Conservation (phyloP, 2,797 vertebrate genomes). For the Toxotes lorentzi region DNA sequence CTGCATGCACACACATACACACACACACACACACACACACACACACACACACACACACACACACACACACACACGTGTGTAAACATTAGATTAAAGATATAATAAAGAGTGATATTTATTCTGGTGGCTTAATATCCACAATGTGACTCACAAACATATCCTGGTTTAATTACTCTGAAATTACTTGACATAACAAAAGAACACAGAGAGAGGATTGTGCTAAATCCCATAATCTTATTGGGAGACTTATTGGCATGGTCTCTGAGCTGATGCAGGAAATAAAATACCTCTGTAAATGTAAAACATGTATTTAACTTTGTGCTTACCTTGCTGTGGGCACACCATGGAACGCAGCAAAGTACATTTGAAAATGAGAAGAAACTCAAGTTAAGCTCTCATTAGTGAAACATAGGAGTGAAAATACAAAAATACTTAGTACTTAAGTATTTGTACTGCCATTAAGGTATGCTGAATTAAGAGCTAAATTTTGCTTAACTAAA, state of each 20-base stretch:
- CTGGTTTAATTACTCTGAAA: conserved; percentile 43
- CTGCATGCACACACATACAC: conserved; percentile 56
- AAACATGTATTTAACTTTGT: conserved; percentile 1
- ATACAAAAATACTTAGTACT: background rate
- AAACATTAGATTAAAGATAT: conserved; percentile 57
- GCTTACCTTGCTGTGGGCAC: conserved; percentile 76
- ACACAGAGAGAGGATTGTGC: conserved; percentile 7
- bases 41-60: conserved; percentile 10
- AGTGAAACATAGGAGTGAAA: background rate
- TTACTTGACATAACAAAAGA: conserved; percentile 38
- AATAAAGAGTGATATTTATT: conserved; percentile 54
- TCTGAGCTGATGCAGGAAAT: conserved; percentile 20
- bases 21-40: conserved; percentile 6
- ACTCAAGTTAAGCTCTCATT: conserved; percentile 21
- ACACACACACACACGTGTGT: conserved; percentile 15
- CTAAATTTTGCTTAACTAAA: background rate
- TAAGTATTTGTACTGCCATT: background rate
- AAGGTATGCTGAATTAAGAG: background rate
- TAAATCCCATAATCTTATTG: conserved; percentile 49
- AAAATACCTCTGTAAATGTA: background rate
- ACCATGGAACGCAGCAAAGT: background rate
- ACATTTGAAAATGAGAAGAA: conserved; percentile 26
- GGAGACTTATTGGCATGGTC: conserved; percentile 21
- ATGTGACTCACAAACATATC: conserved; percentile 53
- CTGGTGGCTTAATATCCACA: conserved; percentile 17